Conservation (phyloP, 2,888 invertebrate species). For the Drosophila neonasuta region DNA sequence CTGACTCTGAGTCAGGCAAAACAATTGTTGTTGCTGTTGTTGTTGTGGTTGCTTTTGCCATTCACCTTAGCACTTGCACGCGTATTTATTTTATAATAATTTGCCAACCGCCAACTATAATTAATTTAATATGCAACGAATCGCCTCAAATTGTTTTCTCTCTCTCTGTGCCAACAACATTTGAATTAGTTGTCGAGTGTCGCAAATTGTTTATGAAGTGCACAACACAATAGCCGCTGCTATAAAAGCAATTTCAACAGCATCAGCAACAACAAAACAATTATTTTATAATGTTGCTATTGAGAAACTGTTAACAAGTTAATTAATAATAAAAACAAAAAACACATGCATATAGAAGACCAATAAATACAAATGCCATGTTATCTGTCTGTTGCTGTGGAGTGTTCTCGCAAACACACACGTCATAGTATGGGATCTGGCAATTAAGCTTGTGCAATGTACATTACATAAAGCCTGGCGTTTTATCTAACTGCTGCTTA, state of each 20-base stretch:
- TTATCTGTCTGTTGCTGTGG: conserved; percentile 17
- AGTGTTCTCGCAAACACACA: conserved; percentile 13
- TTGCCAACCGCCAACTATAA: conserved; percentile 47
- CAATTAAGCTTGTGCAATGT: conserved; percentile 37
- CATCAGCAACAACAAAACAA: conserved; percentile 38
- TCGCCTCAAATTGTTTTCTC: conserved; percentile 26
- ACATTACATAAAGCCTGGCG: conserved; percentile 36
- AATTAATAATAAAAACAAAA: conserved; percentile 61
- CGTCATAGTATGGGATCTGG: conserved; percentile 13
- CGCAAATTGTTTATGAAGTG: conserved; percentile 70
- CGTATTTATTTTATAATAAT: conserved; percentile 64
- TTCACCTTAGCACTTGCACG: conserved; percentile 69
- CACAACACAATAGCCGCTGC: conserved; percentile 58
- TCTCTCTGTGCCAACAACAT: conserved; percentile 15
- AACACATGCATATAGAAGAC: conserved; percentile 16
- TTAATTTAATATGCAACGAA: conserved; percentile 56
- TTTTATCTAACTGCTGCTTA: conserved; percentile 62
- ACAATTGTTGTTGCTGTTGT: not conserved
- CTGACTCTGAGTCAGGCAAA: conserved; percentile 13
- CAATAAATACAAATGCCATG: conserved; percentile 16
- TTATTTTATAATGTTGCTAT: conserved; percentile 62
- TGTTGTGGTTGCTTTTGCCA: conserved; percentile 47
- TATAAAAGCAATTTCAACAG: conserved; percentile 8
- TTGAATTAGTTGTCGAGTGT: conserved; percentile 55
- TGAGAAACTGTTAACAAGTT: conserved; percentile 76